Conservation (phyloP, 2,888 invertebrate genomes). For the Limnephilus auricula region DNA sequence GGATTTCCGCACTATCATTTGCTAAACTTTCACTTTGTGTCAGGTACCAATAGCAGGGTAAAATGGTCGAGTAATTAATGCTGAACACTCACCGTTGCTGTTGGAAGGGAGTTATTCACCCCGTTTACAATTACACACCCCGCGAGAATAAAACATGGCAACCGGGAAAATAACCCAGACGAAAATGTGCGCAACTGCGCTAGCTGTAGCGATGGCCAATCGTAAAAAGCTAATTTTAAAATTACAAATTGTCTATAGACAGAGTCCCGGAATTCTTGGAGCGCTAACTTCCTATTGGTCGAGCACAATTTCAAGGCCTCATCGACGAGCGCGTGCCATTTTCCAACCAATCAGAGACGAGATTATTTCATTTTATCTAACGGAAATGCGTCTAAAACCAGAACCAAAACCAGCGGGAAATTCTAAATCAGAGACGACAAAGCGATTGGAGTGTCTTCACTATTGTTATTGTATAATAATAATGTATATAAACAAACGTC, state of each 20-base stretch:
- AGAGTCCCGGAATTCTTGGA: constrained; percentile 66
- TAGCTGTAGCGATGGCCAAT: constrained; percentile 75
- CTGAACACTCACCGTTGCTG: constrained; percentile 73
- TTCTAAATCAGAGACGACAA: constrained; percentile 27
- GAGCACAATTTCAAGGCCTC: constrained; percentile 67
- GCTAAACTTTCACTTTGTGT: constrained; percentile 77
- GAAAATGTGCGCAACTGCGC: constrained; percentile 77
- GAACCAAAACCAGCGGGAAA: constrained; percentile 19
- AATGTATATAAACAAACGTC: not conserved
- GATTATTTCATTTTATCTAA: constrained; percentile 46
- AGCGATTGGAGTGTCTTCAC: not conserved
- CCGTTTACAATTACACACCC: constrained; percentile 78
- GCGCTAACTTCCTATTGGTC: constrained; percentile 71
- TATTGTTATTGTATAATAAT: not conserved
- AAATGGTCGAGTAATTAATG: constrained; percentile 68
- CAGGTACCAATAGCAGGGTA: constrained; percentile 71
- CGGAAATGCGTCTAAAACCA: constrained; percentile 46
- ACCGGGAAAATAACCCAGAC: constrained; percentile 70
- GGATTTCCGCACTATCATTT: constrained; percentile 75
- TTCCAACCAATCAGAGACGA: constrained; percentile 53
- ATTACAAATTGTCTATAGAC: constrained; percentile 49
- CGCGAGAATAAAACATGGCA: constrained; percentile 89
- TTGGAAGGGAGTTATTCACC: constrained; percentile 72
- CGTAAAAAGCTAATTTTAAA: constrained; percentile 62
- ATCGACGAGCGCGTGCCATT: constrained; percentile 57